Evolutionary conservation across 2,888 invertebrate genomes (phyloP).

Genomic region (Hedya salicella): DNA sequence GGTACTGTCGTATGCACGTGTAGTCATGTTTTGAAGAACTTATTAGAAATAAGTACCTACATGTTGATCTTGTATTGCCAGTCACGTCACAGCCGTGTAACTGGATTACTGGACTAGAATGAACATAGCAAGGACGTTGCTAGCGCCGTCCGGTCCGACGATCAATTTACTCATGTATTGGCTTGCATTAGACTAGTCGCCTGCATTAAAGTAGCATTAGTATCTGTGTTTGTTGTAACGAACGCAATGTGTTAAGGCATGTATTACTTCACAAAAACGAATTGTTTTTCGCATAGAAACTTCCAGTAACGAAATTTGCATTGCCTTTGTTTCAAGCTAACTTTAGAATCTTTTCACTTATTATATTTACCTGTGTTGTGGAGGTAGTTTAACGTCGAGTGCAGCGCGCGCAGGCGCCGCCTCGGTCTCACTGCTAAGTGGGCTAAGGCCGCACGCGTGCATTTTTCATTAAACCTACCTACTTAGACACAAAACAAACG

Average conservation of each 20-base stretch:
- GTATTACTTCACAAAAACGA: constrained; percentile 47
- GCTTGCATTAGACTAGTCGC: neutral
- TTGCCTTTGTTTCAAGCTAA: constrained; percentile 26
- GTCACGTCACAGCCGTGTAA: constrained; percentile 43
- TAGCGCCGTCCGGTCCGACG: neutral
- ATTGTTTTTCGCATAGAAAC: constrained; percentile 47
- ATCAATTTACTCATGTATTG: constrained; percentile 14
- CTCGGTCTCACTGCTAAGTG: constrained; percentile 61
- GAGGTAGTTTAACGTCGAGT: constrained; percentile 39
- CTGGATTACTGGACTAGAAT: constrained; percentile 52
- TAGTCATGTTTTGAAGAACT: neutral
- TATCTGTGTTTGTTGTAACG: neutral
- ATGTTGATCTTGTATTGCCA: constrained; percentile 17
- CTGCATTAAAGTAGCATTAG: constrained; percentile 5
- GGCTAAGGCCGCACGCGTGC: constrained; percentile 77
- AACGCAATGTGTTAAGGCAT: constrained; percentile 6
- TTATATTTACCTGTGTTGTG: constrained; percentile 17
- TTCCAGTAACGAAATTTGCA: constrained; percentile 56
- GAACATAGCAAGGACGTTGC: constrained; percentile 57
- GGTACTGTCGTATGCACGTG: neutral
- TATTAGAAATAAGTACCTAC: constrained; percentile 7
- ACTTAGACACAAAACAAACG: constrained; percentile 51
- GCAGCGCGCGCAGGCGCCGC: constrained; percentile 49
- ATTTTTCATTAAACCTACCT: constrained; percentile 65
- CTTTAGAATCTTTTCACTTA: constrained; percentile 5